Conservation (phyloP, 2,797 vertebrate species). For the Aphelocoma californica region DNA sequence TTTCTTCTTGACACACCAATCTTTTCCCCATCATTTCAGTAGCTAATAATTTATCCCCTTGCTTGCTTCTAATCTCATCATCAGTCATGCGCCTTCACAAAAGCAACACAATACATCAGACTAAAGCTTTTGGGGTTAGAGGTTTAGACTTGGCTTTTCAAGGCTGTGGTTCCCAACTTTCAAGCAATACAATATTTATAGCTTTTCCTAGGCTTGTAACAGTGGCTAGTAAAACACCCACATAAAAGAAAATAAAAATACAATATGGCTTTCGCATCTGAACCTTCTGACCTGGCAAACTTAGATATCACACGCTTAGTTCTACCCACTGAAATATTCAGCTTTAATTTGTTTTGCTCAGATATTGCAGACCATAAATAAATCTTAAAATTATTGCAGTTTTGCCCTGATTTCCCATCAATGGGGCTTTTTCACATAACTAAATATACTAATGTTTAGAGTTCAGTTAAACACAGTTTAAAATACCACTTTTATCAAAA, state of each 20-base stretch:
- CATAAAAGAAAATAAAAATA: slow-evolving; percentile 6
- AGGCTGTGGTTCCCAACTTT: not conserved
- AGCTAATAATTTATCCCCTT: not conserved
- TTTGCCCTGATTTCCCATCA: not conserved
- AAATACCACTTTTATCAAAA: not conserved
- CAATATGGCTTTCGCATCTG: not conserved
- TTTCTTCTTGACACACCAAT: not conserved
- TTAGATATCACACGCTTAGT: not conserved
- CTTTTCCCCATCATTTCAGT: not conserved
- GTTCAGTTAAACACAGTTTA: not conserved
- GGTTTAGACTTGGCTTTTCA: slow-evolving; percentile 3
- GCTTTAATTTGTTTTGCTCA: not conserved
- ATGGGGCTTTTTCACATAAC: not conserved
- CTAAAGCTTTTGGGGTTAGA: not conserved
- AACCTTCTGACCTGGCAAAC: not conserved
- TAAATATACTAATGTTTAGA: not conserved
- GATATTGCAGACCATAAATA: not conserved
- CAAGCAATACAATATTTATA: not conserved
- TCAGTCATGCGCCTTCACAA: not conserved
- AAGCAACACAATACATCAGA: not conserved
- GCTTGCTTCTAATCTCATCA: not conserved
- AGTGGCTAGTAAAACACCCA: not conserved
- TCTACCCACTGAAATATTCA: not conserved
- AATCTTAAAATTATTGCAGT: not conserved
- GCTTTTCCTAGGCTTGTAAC: not conserved